Evolutionary conservation across 2,888 invertebrate genomes (phyloP), one percentile per base, ranked within the genome.

Genomic region (Microctonus brassicae): DNA sequence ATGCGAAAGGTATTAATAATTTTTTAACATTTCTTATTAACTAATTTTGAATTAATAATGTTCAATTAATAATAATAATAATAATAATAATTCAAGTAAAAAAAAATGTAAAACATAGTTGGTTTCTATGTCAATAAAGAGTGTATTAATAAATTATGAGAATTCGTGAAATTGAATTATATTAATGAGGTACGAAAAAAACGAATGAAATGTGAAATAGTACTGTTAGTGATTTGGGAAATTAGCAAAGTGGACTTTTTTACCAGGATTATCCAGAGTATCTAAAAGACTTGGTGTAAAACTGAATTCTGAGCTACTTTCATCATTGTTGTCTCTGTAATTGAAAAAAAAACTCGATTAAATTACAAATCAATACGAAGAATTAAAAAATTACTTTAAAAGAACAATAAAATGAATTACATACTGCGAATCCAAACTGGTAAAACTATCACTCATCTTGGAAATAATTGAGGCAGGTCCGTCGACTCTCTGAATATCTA

Each of bases 201-300:
- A n/a, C n/a, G n/a, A n/a, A n/a, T 52, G 34, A 22, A 22, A 39
- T 42, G 6, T 13, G 2, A 17, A 60, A 58, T 34, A 42, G 3
- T 22, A 42, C 11, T 57, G 58, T 83, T 72, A 81, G 69, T 82
- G 79, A 62, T 80, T 79, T 5, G 78, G 76, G 13, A 76, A 71
- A 70, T 82, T 82, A 22, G 83, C 82, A 63, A 87, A 87, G 73
- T 87, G 87, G 70, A 87, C 87, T 77, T 87, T 87, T 66, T 88
- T 86, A 64, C 83, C 24, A 71, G 88, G 85, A 20, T 88, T 89
- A 76, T 90, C 90, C 70, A 91, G 84, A 57, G 85, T 80, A 70
- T 88, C 86, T 78, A 89, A 88, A 76, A 91, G 86, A 53, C 91
- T 91, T 75, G 90, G 90, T 1, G 90, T 90, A 81, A 91, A 90